Evolutionary conservation across 2,113 vertebrate genomes (phyloP), one percentile per base, ranked within the genome.

Genomic region (Salvelinus alpinus): DNA sequence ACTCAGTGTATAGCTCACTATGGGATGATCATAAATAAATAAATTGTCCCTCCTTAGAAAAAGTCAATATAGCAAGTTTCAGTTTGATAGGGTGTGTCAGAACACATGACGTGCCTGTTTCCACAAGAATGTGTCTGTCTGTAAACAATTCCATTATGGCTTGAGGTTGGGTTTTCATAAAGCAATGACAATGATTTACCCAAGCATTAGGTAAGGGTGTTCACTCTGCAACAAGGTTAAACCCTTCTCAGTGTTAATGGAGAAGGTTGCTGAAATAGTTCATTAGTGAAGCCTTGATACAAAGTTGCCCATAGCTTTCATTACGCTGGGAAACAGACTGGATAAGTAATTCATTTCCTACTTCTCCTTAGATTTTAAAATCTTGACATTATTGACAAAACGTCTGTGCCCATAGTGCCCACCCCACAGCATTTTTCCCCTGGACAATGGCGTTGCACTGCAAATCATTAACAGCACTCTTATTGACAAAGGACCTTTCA

Each of bases 41-140:
- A 18, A 18, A 18, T 54, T 18, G 51, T 54, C 14, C 16, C 3
- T 54, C 16, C 51, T 54, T 18, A 54, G 16, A 54, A 1, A 54
- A 54, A 54, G 51, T 14, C 5, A 54, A 54, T 18, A 18, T 14
- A 54, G 18, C 51, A 54, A 5, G 16, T 54, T 54, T 16, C 16
- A 5, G 12, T 54, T 18, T 54, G 51, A 3, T 1, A 31, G 66
- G 14, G 66, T 68, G 66, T 16, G 29, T 68, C 66, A 68, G 31
- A 29, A 38, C 18, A 34, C 31, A 27, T 67, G 27, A 18, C 65
- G 9, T 68, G 29, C 31, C 38, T 68, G 65, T 38, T 38, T 68
- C 31, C 65, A 68, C 31, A 68, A 29, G 66, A 34, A 14, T 68
- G 66, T 68, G 66, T 38, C 66, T 11, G 66, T 67, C 65, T 29